These are phyloP conservation scores for Battus philenor DNA, from an alignment of 1,140 invertebrate species.

Conservation along the genomic window DNA sequence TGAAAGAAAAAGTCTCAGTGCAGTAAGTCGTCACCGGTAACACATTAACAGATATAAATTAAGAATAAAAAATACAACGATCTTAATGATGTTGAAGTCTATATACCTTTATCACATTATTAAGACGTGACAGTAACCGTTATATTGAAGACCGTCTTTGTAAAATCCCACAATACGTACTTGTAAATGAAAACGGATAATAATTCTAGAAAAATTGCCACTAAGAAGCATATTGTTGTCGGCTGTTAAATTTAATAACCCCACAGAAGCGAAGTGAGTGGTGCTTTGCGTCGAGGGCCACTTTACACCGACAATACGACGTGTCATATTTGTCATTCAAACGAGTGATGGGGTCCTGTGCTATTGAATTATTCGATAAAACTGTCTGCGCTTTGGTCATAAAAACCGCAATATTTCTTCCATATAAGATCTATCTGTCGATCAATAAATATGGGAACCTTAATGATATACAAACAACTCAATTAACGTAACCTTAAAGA, in stretches of 20 bases:
- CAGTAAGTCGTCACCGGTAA: no score
- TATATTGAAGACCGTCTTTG: background rate
- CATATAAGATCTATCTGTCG: background rate
- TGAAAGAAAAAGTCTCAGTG: no score
- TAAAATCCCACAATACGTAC: conserved; percentile 33
- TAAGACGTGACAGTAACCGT: no score
- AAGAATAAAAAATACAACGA: no score
- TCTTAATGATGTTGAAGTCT: no score
- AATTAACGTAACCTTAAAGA: background rate
- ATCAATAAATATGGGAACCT: background rate
- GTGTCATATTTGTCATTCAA: conserved; percentile 44
- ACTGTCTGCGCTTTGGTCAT: background rate
- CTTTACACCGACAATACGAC: conserved; percentile 43
- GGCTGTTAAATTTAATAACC: conserved; percentile 26
- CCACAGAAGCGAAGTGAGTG: conserved; percentile 31
- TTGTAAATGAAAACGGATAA: conserved; percentile 36
- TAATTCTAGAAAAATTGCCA: conserved; percentile 26
- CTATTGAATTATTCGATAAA: conserved; percentile 4
- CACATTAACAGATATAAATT: no score
- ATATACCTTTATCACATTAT: no score
- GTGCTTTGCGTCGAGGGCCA: conserved; percentile 28
- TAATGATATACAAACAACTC: background rate
- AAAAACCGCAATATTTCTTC: background rate
- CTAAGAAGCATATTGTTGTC: conserved; percentile 17
- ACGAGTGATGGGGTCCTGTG: conserved; percentile 12